Evolutionary conservation across 1,140 invertebrate genomes (phyloP), one percentile per base, ranked within the genome.

Genomic region (Neuroterus valhalla): DNA sequence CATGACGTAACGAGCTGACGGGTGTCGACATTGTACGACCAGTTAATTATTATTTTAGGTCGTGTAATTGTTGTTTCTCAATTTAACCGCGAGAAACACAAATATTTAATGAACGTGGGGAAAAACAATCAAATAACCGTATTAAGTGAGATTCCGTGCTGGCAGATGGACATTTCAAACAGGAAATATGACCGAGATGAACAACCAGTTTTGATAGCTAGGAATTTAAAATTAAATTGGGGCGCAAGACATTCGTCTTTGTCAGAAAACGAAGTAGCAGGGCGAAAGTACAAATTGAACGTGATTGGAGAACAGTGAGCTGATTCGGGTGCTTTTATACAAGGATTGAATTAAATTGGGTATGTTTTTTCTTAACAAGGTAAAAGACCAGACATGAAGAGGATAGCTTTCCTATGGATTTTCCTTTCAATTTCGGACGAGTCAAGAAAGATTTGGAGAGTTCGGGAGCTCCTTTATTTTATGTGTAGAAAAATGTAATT

Each of bases 1-100:
- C 70, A 79, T 77, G 71, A 73, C 72, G 72, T 79, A 81, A 79
- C 70, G 75, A 80, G 70, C 70, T 31, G 72, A 17, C 48, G 21
- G 14, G 44, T 43, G 21, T 50, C 19, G 69, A n/a, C 26, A 62
- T 26, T 31, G 21, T 26, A 62, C 23, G 23, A 31, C 23, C 14
- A 62, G 55, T 31, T 31, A 55, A 62, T 62, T 62, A 23, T 62
- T 62, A 17, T 62, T 62, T 62, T 14, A 55, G 31, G n/a, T 70
- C 66, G 74, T 70, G 77, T 70, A 76, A 78, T 81, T 74, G 67
- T 76, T 70, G 68, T 81, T 71, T 44, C 70, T 50, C 43, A 44
- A 31, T n/a, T 31, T 62, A 62, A 62, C 55, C 55, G 31, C 55
- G 55, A 62, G 55, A 62, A 62, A 62, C 26, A 62, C 55, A 15